Evolutionary conservation across 2,113 vertebrate genomes (phyloP).

Genomic region (Tragelaphus strepsiceros): DNA sequence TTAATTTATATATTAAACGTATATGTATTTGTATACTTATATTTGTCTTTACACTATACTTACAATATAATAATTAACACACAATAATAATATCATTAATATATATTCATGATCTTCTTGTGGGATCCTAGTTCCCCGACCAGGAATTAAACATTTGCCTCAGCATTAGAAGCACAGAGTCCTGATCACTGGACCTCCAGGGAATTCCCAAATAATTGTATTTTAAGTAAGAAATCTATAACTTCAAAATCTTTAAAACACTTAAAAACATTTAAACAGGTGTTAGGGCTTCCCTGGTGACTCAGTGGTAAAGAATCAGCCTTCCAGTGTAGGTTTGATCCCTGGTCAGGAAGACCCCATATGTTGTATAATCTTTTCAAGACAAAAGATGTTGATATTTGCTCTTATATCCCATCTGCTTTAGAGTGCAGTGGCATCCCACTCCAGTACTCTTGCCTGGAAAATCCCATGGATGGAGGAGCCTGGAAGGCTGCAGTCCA

Average conservation of each 20-base stretch:
- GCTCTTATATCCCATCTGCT: not conserved
- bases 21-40: not conserved
- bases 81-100: not conserved
- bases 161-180: not conserved
- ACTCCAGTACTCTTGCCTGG: too few species aligned
- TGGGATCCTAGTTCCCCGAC: not conserved
- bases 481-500: too few species aligned
- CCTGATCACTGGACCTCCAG: not conserved
- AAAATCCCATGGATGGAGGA: too few species aligned
- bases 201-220: not conserved
- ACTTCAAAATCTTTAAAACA: not conserved
- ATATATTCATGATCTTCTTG: not conserved
- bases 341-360: not conserved
- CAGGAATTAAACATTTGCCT: not conserved
- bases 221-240: constrained; percentile 10
- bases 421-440: not conserved
- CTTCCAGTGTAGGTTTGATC: not conserved
- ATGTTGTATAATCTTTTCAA: not conserved
- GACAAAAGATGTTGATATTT: not conserved
- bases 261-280: not conserved
- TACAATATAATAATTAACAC: not conserved
- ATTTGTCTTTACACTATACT: not conserved
- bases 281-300: not conserved
- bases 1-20: not conserved
- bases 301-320: not conserved